Conservation (phyloP, 2,113 vertebrate species). For the Tauraco erythrolophus region DNA sequence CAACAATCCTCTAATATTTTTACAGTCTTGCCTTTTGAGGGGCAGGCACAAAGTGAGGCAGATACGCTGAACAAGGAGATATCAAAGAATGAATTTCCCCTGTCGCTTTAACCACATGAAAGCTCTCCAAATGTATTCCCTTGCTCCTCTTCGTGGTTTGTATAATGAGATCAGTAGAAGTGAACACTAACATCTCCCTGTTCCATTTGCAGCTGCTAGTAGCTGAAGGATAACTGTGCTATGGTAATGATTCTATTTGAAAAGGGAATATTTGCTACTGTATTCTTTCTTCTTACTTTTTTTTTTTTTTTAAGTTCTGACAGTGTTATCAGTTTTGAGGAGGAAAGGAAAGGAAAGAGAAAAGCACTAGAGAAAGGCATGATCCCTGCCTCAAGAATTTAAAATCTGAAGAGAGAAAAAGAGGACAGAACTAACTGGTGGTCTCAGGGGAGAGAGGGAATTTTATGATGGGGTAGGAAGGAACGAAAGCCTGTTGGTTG, state of each 20-base stretch:
- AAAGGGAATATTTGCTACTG: constrained; percentile 61
- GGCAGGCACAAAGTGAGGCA: constrained; percentile 45
- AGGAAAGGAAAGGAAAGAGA: neutral
- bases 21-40: constrained; percentile 40
- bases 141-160: constrained; percentile 70
- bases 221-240: constrained; percentile 50
- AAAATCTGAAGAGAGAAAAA: neutral
- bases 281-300: constrained; percentile 18
- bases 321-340: constrained; percentile 6
- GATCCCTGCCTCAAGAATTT: neutral
- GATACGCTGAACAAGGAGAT: constrained; percentile 64
- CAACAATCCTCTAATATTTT: constrained; percentile 16
- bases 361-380: neutral
- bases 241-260: constrained; percentile 63
- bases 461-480: neutral
- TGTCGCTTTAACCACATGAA: constrained; percentile 72
- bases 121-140: constrained; percentile 70
- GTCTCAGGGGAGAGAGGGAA: neutral
- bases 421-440: neutral
- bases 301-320: neutral
- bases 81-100: constrained; percentile 72
- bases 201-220: constrained; percentile 63
- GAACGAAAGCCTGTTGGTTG: neutral
- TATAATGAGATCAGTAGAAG: constrained; percentile 75
- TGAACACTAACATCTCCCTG: constrained; percentile 61